These are phyloP conservation scores for Pempheris klunzingeri DNA, from an alignment of 2,797 vertebrate species.

Conservation along the genomic window DNA sequence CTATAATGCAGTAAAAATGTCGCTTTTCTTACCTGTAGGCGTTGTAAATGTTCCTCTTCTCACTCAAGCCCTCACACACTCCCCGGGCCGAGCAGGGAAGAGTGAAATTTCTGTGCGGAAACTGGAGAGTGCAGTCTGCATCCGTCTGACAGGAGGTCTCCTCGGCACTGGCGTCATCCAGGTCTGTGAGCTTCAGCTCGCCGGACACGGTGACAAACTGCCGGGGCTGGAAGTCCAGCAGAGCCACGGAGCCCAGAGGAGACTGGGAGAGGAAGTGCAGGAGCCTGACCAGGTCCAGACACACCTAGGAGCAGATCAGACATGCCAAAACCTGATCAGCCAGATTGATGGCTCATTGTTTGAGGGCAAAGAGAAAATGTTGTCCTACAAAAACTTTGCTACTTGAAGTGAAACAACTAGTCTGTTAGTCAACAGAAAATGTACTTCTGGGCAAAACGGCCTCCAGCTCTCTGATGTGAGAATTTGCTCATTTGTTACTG, in stretches of 20 bases:
- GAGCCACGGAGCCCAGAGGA: constrained; percentile 91
- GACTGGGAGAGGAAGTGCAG: constrained; percentile 92
- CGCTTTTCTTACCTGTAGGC: constrained; percentile 88
- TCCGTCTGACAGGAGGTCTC: constrained; percentile 84
- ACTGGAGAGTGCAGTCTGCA: constrained; percentile 88
- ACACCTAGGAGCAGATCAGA: constrained; percentile 85
- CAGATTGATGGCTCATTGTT: constrained; percentile 6
- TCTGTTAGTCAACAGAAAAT: not conserved
- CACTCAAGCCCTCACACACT: constrained; percentile 88
- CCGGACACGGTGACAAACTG: constrained; percentile 94
- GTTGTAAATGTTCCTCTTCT: constrained; percentile 95
- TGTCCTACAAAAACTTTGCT: too few relatives aligned
- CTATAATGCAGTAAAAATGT: constrained; percentile 50
- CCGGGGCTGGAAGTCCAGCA: constrained; percentile 94
- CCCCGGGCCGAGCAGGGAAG: constrained; percentile 82
- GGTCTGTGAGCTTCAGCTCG: constrained; percentile 92
- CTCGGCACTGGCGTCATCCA: constrained; percentile 90
- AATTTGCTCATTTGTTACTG: not conserved
- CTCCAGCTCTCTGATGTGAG: not conserved
- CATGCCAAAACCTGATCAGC: constrained; percentile 40
- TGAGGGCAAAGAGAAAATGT: not conserved
- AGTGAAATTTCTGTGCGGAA: constrained; percentile 89
- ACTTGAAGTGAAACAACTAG: not conserved
- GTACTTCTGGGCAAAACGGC: not conserved
- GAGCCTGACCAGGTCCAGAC: constrained; percentile 90